Conservation (phyloP, 37 sponge, comb jelly and placozoan genomes). For the Agelas oroides region DNA sequence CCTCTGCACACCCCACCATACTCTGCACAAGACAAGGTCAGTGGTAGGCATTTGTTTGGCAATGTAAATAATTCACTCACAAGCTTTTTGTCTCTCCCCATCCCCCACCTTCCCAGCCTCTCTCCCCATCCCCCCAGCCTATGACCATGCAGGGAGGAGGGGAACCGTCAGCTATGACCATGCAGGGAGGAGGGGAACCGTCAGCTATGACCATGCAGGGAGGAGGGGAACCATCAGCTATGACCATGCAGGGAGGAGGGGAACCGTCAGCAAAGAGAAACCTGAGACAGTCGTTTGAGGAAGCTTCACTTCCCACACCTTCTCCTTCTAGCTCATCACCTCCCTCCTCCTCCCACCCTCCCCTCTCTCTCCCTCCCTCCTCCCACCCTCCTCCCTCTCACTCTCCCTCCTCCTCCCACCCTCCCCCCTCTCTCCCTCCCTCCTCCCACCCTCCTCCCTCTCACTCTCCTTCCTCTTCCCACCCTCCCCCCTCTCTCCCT, state of each 20-base stretch:
- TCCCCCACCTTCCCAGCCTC: not conserved
- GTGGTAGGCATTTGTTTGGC: too few relatives aligned
- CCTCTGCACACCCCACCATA: not conserved
- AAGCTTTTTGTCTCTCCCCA: too few relatives aligned
- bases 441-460: slow-evolving; percentile 11
- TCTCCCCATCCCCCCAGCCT: not conserved
- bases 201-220: slow-evolving; percentile 16
- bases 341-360: not conserved
- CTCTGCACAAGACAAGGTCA: too few relatives aligned
- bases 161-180: slow-evolving; percentile 24
- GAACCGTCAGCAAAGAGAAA: slow-evolving; percentile 40
- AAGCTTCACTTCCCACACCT: slow-evolving; percentile 41
- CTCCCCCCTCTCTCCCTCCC: not conserved
- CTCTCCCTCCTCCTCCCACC: not conserved
- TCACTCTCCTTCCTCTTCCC: not conserved
- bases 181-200: not conserved
- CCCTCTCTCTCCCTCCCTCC: not conserved
- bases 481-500: not conserved
- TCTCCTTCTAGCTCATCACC: not conserved
- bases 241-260: too few relatives aligned
- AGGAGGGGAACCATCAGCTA: slow-evolving; percentile 33
- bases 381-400: not conserved
- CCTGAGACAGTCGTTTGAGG: slow-evolving; percentile 66
- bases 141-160: too few relatives aligned
- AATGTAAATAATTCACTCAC: too few relatives aligned